phyloP scores from a whole-genome alignment of 1,140 invertebrate genomes.

The Paraescarpia echinospica region DNA sequence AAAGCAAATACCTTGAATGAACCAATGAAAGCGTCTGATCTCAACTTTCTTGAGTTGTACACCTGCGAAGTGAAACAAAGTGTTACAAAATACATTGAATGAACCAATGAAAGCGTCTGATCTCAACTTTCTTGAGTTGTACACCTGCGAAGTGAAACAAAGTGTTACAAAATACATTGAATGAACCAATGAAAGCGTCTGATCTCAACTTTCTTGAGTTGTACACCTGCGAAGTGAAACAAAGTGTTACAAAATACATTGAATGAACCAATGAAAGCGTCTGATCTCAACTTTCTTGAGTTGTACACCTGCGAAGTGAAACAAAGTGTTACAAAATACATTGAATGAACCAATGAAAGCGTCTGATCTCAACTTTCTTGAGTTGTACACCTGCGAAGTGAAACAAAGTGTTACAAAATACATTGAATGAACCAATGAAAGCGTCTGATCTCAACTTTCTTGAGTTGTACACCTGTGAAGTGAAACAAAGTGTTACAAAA shows the following conservation, averaged over 20 bases:
- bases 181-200: conserved; percentile 58
- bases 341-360: conserved; percentile 59
- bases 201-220: conserved; percentile 56
- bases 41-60: conserved; percentile 56
- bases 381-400: conserved; percentile 56
- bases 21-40: conserved; percentile 58
- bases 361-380: conserved; percentile 55
- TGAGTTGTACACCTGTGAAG: conserved; percentile 58
- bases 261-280: conserved; percentile 58
- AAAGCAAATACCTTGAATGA: conserved; percentile 52
- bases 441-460: conserved; percentile 55
- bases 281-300: conserved; percentile 54
- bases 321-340: conserved; percentile 37
- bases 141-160: conserved; percentile 48
- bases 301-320: conserved; percentile 54
- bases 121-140: conserved; percentile 56
- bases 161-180: conserved; percentile 48
- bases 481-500: conserved; percentile 23
- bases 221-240: conserved; percentile 50
- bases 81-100: conserved; percentile 52
- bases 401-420: conserved; percentile 32
- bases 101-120: conserved; percentile 58
- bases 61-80: conserved; percentile 44
- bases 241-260: conserved; percentile 45
- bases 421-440: conserved; percentile 59